These are phyloP conservation scores for Oligia strigilis DNA, from an alignment of 2,888 invertebrate genomes.

Conservation along the genomic window DNA sequence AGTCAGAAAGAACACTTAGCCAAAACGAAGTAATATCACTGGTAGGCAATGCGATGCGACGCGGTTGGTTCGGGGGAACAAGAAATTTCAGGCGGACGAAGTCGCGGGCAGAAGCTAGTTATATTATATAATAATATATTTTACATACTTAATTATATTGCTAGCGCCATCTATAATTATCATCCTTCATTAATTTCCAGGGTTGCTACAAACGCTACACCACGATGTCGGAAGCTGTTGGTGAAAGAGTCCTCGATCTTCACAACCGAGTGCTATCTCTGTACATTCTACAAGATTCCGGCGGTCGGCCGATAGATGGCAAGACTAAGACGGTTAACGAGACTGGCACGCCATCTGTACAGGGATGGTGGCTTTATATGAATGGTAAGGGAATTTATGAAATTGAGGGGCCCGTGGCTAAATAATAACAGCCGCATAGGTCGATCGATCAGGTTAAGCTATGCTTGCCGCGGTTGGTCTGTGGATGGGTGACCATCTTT, in stretches of 20 bases:
- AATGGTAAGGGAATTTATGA: constrained; percentile 89
- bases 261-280: constrained; percentile 94
- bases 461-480: no score
- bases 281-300: constrained; percentile 95
- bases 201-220: constrained; percentile 93
- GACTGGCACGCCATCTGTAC: constrained; percentile 95
- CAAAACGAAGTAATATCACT: no score
- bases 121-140: no score
- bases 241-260: constrained; percentile 94
- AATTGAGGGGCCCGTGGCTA: no score
- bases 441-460: no score
- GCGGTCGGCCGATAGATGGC: constrained; percentile 94
- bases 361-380: constrained; percentile 97
- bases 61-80: no score
- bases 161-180: constrained; percentile 18
- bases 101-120: no score
- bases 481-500: no score
- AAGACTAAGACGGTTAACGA: constrained; percentile 89
- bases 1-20: no score
- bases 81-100: no score
- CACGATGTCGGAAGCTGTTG: constrained; percentile 96
- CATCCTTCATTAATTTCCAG: constrained; percentile 70
- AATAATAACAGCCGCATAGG: no score
- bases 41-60: no score
- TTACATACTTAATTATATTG: background rate